These are phyloP conservation scores for Saccostrea glomerata DNA, from an alignment of 1,140 invertebrate genomes.

Conservation along the genomic window DNA sequence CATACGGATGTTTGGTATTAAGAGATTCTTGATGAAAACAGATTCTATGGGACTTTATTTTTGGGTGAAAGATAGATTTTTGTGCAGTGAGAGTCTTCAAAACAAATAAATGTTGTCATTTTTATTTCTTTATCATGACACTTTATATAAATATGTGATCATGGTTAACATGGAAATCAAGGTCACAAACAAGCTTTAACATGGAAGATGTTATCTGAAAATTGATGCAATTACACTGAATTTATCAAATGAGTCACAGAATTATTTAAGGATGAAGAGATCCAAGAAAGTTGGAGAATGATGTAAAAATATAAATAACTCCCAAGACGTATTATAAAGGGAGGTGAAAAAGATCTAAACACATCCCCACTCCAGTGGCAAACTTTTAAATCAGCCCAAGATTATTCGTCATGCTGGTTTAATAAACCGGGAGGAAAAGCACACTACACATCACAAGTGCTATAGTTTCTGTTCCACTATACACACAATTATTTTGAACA, in stretches of 20 bases:
- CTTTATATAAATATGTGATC: background rate
- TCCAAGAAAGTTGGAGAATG: conserved; percentile 1
- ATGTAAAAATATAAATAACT: conserved; percentile 14
- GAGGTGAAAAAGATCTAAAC: conserved; percentile 33
- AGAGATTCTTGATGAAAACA: background rate
- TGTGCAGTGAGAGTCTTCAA: background rate
- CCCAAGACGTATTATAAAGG: conserved; percentile 9
- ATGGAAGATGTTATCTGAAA: background rate
- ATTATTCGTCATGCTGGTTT: conserved; percentile 22
- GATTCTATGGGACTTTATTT: background rate
- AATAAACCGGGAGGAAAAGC: background rate
- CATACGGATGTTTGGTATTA: background rate
- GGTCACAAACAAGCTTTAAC: background rate
- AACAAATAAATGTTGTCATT: background rate
- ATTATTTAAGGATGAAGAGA: conserved; percentile 11
- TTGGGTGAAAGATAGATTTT: background rate
- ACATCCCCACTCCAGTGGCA: background rate
- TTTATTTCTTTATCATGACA: too few species aligned
- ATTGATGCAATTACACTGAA: background rate
- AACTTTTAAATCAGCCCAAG: conserved; percentile 5
- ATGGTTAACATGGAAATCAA: background rate
- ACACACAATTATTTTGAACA: background rate
- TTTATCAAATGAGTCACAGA: conserved; percentile 22
- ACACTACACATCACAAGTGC: conserved; percentile 5
- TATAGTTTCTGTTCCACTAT: background rate